Conservation (phyloP, 2,113 vertebrate genomes). For the Phalacrocorax brasilianus region DNA sequence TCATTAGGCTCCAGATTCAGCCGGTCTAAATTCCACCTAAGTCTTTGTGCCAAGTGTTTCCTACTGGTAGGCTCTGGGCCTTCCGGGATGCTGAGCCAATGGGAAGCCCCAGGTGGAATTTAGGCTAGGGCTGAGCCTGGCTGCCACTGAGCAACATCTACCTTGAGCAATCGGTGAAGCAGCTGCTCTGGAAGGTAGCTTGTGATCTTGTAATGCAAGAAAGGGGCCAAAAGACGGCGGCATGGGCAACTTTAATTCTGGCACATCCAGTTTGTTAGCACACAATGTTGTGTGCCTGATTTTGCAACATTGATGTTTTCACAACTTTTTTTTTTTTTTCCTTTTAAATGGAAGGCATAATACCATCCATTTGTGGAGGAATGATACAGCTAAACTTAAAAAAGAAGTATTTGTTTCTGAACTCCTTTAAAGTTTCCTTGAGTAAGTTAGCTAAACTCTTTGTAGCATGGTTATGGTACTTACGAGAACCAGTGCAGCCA, state of each 20-base stretch:
- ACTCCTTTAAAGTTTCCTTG: not conserved
- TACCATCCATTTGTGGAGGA: not conserved
- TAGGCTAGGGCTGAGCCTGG: not conserved
- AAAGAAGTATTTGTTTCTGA: not conserved
- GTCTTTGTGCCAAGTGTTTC: constrained; percentile 30
- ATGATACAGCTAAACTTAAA: not conserved
- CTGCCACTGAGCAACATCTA: not conserved
- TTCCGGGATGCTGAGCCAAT: not conserved
- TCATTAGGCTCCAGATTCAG: constrained; percentile 50
- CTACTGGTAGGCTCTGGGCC: not conserved
- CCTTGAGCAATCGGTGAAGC: not conserved
- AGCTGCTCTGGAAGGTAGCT: not conserved
- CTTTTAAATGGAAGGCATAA: not conserved
- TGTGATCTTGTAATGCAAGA: not conserved
- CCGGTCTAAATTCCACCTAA: constrained; percentile 49
- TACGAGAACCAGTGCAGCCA: not conserved
- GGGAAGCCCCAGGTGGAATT: not conserved
- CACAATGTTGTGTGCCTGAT: not conserved
- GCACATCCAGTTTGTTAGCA: constrained; percentile 1
- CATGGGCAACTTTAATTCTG: not conserved
- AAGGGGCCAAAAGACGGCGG: not conserved
- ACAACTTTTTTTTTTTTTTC: not conserved
- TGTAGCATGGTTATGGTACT: not conserved
- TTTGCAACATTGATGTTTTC: constrained; percentile 30
- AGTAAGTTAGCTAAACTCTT: not conserved